Conservation (phyloP, 2,113 vertebrate genomes). For the Spermophilus dauricus region DNA sequence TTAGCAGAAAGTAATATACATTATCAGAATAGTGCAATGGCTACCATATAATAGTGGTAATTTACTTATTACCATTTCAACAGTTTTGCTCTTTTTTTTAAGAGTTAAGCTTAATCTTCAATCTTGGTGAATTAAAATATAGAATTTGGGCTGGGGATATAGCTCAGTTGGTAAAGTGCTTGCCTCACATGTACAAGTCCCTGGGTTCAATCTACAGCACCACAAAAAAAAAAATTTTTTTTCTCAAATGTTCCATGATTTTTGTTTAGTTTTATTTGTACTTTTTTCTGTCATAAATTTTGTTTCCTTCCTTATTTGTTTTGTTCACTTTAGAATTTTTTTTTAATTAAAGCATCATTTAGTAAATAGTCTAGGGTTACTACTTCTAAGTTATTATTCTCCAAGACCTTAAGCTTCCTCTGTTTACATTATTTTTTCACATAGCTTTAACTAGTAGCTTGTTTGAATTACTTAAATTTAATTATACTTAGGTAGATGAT, state of each 20-base stretch:
- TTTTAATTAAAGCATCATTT: conserved; percentile 18
- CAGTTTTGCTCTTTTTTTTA: not conserved
- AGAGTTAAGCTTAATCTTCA: not conserved
- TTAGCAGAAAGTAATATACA: conserved; percentile 10
- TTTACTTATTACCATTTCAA: not conserved
- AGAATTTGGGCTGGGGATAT: not conserved
- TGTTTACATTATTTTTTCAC: conserved; percentile 48
- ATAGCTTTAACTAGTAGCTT: conserved; percentile 47
- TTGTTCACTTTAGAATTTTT: not conserved
- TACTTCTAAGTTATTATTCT: not conserved
- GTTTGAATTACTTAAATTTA: not conserved
- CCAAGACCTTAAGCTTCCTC: not conserved
- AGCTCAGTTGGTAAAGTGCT: too few relatives aligned
- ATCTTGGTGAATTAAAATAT: not conserved
- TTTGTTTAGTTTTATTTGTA: conserved; percentile 42
- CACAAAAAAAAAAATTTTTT: too few relatives aligned
- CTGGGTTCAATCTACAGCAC: too few relatives aligned
- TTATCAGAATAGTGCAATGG: not conserved
- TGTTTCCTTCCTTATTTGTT: not conserved
- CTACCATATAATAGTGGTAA: not conserved
- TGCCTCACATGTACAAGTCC: too few relatives aligned
- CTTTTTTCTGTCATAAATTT: conserved; percentile 31
- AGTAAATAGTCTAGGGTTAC: not conserved
- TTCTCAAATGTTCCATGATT: conserved; percentile 1
- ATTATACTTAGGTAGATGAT: not conserved